These are phyloP conservation scores for Drosophila phalerata DNA, from an alignment of 2,888 invertebrate genomes.

Conservation along the genomic window DNA sequence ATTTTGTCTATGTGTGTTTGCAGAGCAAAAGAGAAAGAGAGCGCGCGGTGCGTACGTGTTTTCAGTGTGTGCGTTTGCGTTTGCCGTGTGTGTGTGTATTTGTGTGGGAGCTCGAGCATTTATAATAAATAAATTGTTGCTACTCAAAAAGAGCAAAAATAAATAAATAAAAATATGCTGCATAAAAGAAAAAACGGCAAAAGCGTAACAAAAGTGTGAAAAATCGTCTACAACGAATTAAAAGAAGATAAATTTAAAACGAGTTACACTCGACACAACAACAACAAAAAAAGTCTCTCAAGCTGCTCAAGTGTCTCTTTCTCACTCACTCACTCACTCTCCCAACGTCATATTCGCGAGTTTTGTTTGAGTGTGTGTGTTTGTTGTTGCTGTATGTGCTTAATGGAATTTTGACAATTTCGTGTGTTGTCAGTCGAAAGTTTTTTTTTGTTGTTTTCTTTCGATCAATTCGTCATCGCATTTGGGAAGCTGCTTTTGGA, in stretches of 20 bases:
- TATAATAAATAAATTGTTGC: slow-evolving; percentile 71
- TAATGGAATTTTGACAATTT: slow-evolving; percentile 62
- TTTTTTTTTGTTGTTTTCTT: slow-evolving; percentile 25
- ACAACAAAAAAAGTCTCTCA: slow-evolving; percentile 45
- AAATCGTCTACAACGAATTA: slow-evolving; percentile 38
- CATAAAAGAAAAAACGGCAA: slow-evolving; percentile 51
- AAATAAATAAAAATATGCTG: slow-evolving; percentile 66
- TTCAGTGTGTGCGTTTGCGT: slow-evolving; percentile 24
- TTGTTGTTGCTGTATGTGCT: slow-evolving; percentile 12
- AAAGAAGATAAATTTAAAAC: slow-evolving; percentile 24
- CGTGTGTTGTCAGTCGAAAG: slow-evolving; percentile 51
- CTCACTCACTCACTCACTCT: slow-evolving; percentile 18
- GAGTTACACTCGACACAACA: slow-evolving; percentile 31
- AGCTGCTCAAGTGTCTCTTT: slow-evolving; percentile 21
- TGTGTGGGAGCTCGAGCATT: slow-evolving; percentile 66
- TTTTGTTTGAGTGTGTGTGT: slow-evolving; percentile 18
- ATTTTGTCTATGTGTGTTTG: slow-evolving; percentile 68
- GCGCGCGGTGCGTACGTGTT: slow-evolving; percentile 59
- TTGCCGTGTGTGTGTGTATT: slow-evolving; percentile 27
- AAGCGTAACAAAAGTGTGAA: slow-evolving; percentile 66
- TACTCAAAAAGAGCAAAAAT: slow-evolving; percentile 49
- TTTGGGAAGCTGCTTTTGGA: slow-evolving; percentile 46
- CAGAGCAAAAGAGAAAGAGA: slow-evolving; percentile 40
- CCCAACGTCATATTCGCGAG: slow-evolving; percentile 43
- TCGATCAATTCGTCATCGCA: slow-evolving; percentile 52